These are phyloP conservation scores for Mesorhabditis belari DNA, from an alignment of 2,888 invertebrate genomes.

Conservation along the genomic window DNA sequence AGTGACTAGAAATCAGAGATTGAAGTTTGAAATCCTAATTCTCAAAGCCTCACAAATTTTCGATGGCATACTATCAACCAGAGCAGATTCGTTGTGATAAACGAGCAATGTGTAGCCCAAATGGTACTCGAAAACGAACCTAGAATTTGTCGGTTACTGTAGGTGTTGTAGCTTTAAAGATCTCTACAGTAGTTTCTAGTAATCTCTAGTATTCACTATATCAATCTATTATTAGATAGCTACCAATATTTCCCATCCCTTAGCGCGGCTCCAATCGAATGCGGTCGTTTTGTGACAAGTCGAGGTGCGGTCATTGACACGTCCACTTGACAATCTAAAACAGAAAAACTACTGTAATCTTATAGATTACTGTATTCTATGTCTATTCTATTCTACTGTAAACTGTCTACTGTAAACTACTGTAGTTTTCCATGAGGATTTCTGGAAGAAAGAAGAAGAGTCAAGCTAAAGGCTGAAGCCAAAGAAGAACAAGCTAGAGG, in stretches of 20 bases:
- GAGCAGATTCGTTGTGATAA: neutral
- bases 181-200: too few relatives aligned
- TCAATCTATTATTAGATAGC: neutral
- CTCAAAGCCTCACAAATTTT: neutral
- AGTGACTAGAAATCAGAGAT: neutral
- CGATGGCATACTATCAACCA: neutral
- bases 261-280: neutral
- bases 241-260: neutral
- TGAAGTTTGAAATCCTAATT: too few relatives aligned
- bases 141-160: too few relatives aligned
- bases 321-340: neutral
- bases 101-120: neutral
- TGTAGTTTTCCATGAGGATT: too few relatives aligned
- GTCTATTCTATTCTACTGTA: too few relatives aligned
- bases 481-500: too few relatives aligned
- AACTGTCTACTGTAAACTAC: too few relatives aligned
- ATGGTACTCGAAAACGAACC: neutral
- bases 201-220: too few relatives aligned
- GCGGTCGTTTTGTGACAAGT: neutral
- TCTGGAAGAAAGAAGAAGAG: too few relatives aligned
- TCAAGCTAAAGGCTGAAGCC: too few relatives aligned
- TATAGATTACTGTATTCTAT: neutral
- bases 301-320: neutral
- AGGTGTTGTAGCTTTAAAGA: too few relatives aligned
- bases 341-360: neutral